Conservation (phyloP, 2,113 vertebrate species). For the Vanacampus margaritifer region DNA sequence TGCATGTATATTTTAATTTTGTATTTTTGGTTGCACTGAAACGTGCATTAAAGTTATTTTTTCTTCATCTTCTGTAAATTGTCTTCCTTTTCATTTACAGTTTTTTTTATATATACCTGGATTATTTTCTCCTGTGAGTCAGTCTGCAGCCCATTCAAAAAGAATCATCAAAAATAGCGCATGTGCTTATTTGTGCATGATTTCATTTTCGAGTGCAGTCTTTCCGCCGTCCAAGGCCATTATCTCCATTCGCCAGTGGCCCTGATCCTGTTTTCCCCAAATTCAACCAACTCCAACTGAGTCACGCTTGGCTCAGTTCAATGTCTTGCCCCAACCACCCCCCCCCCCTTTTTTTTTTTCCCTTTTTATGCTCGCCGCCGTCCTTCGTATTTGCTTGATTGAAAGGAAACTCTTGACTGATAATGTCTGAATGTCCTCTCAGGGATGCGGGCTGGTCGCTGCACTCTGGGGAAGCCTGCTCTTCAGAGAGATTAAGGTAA, state of each 20-base stretch:
- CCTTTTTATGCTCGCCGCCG: background rate
- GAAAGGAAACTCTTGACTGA: background rate
- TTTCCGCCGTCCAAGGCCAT: background rate
- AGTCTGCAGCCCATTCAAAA: background rate
- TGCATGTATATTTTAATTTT: too few species aligned
- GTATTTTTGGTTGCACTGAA: too few species aligned
- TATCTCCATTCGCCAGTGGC: background rate
- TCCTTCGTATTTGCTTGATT: background rate
- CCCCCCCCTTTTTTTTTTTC: background rate
- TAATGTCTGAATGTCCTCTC: conserved; percentile 18
- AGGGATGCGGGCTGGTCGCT: conserved; percentile 86
- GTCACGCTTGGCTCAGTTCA: background rate
- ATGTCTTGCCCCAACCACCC: background rate
- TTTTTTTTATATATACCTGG: background rate
- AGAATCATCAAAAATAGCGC: background rate
- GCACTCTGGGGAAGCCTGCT: conserved; percentile 85
- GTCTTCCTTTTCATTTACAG: too few species aligned
- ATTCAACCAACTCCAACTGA: background rate
- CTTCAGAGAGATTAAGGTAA: conserved; percentile 89
- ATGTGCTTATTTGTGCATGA: background rate
- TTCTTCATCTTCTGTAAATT: too few species aligned
- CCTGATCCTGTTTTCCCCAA: background rate
- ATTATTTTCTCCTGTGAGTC: background rate
- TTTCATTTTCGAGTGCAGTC: background rate
- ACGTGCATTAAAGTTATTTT: too few species aligned